Conservation (phyloP, 2,888 invertebrate species). For the Idaea aversata region DNA sequence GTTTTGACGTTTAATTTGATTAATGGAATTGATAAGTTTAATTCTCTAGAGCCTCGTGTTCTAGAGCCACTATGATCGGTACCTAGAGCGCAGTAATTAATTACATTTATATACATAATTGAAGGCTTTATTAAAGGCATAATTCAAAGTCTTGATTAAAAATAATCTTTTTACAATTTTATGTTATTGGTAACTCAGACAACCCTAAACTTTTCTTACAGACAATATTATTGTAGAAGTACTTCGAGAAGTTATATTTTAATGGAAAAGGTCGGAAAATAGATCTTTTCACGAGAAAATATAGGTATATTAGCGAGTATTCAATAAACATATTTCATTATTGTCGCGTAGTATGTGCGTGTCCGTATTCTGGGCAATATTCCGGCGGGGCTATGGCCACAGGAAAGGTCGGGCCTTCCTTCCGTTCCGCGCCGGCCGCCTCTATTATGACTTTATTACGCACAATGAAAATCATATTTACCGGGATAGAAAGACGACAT, state of each 20-base stretch:
- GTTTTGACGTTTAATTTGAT: slow-evolving; percentile 26
- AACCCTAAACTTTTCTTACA: not conserved
- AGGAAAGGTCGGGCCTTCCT: slow-evolving; percentile 65
- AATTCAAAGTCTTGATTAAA: no score
- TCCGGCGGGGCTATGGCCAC: slow-evolving; percentile 39
- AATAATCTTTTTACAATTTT: no score
- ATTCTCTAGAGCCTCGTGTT: not conserved
- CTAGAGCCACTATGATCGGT: no score
- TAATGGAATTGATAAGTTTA: slow-evolving; percentile 12
- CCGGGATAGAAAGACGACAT: slow-evolving; percentile 58
- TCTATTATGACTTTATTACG: slow-evolving; percentile 69
- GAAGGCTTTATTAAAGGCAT: no score
- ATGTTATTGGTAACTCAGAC: not conserved
- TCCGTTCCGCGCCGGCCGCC: slow-evolving; percentile 55
- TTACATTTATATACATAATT: no score
- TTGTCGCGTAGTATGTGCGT: slow-evolving; percentile 22
- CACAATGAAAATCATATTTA: slow-evolving; percentile 73
- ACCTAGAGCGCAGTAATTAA: no score
- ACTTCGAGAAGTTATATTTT: not conserved
- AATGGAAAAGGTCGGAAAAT: not conserved
- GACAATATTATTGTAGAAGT: not conserved
- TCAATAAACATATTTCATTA: slow-evolving; percentile 32
- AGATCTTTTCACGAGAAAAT: not conserved
- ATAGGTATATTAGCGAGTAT: slow-evolving; percentile 8
- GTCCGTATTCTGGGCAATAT: slow-evolving; percentile 28